Evolutionary conservation across 2,888 invertebrate species (phyloP).

Genomic region (Aethes cnicana): DNA sequence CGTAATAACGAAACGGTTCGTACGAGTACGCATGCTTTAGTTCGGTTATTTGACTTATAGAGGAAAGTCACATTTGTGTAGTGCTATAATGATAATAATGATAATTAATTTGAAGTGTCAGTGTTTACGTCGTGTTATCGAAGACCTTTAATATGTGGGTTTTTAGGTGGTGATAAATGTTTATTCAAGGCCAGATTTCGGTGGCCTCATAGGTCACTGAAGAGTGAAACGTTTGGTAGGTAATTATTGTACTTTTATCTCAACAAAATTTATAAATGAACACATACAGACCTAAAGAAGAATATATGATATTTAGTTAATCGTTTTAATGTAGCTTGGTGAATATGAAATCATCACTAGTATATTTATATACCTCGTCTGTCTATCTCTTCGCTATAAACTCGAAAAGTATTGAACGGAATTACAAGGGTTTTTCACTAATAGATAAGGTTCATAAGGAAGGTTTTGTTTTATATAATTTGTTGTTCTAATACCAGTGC

Average conservation of each 20-base stretch:
- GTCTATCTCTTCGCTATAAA: too few relatives aligned
- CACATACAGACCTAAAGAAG: too few relatives aligned
- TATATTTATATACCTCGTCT: too few relatives aligned
- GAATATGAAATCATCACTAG: constrained; percentile 14
- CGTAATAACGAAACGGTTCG: constrained; percentile 59
- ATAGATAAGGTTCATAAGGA: too few relatives aligned
- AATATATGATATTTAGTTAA: constrained; percentile 17
- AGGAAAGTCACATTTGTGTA: constrained; percentile 51
- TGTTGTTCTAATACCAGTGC: too few relatives aligned
- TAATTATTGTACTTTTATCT: too few relatives aligned
- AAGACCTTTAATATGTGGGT: constrained; percentile 2
- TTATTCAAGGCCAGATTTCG: not conserved
- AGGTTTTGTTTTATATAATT: too few relatives aligned
- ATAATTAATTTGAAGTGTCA: constrained; percentile 26
- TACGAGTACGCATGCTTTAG: constrained; percentile 59
- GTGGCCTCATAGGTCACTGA: too few relatives aligned
- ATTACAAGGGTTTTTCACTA: too few relatives aligned
- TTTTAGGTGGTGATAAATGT: not conserved
- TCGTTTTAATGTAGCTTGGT: constrained; percentile 8
- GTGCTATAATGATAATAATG: constrained; percentile 28
- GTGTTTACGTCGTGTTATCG: constrained; percentile 24
- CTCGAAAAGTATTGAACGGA: too few relatives aligned
- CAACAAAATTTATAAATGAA: too few relatives aligned
- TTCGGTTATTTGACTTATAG: constrained; percentile 61
- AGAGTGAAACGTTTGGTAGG: too few relatives aligned